Conservation (phyloP, 2,888 invertebrate species). For the Eupithecia exiguata region DNA sequence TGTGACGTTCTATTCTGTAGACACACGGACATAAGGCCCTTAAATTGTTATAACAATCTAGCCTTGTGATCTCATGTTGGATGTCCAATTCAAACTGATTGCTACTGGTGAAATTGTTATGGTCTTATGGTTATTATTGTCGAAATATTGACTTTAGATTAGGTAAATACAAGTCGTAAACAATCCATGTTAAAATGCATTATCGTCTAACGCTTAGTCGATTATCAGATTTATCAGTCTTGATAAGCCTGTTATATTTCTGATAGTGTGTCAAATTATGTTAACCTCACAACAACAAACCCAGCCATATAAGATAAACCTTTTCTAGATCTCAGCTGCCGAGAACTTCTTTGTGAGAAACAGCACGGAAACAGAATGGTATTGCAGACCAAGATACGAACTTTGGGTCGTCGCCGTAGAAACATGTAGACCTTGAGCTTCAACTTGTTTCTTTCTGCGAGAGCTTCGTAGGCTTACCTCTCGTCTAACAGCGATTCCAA, state of each 20-base stretch:
- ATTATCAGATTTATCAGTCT: neutral
- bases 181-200: neutral
- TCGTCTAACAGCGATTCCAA: constrained; percentile 89
- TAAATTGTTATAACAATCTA: too few species aligned
- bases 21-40: too few species aligned
- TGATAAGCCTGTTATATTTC: neutral
- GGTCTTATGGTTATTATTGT: neutral
- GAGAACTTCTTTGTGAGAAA: neutral
- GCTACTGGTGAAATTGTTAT: neutral
- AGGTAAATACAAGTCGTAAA: neutral
- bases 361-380: neutral
- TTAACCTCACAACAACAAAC: neutral
- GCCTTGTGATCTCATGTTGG: too few species aligned
- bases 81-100: too few species aligned
- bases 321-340: neutral
- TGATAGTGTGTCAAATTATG: neutral
- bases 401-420: neutral
- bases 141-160: neutral
- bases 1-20: too few species aligned
- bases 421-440: neutral
- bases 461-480: constrained; percentile 83
- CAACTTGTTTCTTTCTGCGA: neutral
- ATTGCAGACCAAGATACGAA: neutral
- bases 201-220: neutral
- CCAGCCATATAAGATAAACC: neutral